A percentile compares a stretch with the other conserved stretches of the same genome.
These are phyloP conservation scores for Microctenopoma lineatum DNA, from an alignment of 2,797 vertebrate genomes.

Conservation along the genomic window DNA sequence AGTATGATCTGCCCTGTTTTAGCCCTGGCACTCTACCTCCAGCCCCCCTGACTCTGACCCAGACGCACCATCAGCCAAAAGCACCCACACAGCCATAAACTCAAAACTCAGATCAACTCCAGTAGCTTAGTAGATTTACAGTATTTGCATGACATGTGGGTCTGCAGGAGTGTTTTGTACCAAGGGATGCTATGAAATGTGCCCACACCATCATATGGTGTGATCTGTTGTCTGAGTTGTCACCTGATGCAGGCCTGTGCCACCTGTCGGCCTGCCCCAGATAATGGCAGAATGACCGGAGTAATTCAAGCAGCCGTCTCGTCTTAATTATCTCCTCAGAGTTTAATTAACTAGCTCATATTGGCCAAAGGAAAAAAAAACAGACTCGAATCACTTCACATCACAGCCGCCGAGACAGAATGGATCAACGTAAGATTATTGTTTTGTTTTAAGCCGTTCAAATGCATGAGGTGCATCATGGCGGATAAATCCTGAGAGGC, in stretches of 20 bases:
- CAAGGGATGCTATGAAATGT: constrained; percentile 50
- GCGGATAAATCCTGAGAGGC: constrained; percentile 62
- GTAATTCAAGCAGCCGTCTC: constrained; percentile 93
- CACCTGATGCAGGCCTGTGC: constrained; percentile 90
- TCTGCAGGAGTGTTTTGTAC: constrained; percentile 38
- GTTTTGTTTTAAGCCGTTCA: constrained; percentile 69
- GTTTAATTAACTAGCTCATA: constrained; percentile 98
- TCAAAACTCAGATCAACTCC: constrained; percentile 40
- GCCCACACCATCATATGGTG: constrained; percentile 38
- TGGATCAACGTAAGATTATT: constrained; percentile 64
- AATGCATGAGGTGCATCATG: constrained; percentile 59
- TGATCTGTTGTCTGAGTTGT: constrained; percentile 80
- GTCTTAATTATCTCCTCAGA: constrained; percentile 99
- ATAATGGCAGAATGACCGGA: constrained; percentile 94
- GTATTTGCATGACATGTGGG: constrained; percentile 33
- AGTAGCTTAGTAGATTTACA: constrained; percentile 33
- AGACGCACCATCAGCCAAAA: constrained; percentile 51
- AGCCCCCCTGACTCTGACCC: constrained; percentile 56
- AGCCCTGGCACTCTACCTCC: constrained; percentile 61
- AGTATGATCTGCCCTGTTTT: constrained; percentile 78
- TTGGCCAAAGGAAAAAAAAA: constrained; percentile 85
- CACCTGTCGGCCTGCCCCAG: constrained; percentile 92
- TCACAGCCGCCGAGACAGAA: constrained; percentile 79
- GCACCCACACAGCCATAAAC: constrained; percentile 46
- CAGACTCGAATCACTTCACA: constrained; percentile 93